Base-by-base conservation (phyloP, 2,113 vertebrate genomes). In the Anarhynchus alexandrinus region DNA sequence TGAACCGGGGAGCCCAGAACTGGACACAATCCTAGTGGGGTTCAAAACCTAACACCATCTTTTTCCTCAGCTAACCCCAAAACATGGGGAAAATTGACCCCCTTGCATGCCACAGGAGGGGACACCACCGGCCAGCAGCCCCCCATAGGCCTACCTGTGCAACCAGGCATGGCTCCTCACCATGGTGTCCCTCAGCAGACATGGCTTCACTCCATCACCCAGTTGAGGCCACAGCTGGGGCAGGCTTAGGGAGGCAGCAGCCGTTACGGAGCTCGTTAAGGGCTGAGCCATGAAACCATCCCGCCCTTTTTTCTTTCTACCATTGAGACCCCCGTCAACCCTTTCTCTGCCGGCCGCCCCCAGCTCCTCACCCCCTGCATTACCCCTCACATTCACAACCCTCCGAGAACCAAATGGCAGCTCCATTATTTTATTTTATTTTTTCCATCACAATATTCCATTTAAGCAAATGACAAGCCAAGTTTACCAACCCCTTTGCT, bases 161-260 rank as follows among this genome's bases (percentile, higher is more conserved):
- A 25, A 12, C 54, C 0, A 8, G 5, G 12, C 19, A 2, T 30
- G 2, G 18, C 38, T 69, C 19, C 76, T 22, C 21, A 2, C 16
- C 7, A 1, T 0, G 6, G 4, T 21, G 15, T 4, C 26, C 49
- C 7, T 38, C 36, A 26, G 42, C 6, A 19, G 3, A 7, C 1
- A 2, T 27, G 11, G 3, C 57, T 15, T 34, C 34, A 11, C 45
- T 23, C 36, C 4, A 1, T 19, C 34, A 11, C 45, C 27, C 36
- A 3, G 1, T 18, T 2, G 0, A 5, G 16, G 1, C 0, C 1
- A 2, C 8, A 22, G 4, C 18, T 5, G 19, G 17, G 5, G 11
- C 1, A 2, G 30, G 2, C 38, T 4, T 7, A 4, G 4, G 4
- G 20, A 4, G 8, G 10, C 5, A 7, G 49, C 1, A 8, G 18